Evolutionary conservation across 1,140 invertebrate genomes (phyloP).

Genomic region (Pseudobourletiella spinata): DNA sequence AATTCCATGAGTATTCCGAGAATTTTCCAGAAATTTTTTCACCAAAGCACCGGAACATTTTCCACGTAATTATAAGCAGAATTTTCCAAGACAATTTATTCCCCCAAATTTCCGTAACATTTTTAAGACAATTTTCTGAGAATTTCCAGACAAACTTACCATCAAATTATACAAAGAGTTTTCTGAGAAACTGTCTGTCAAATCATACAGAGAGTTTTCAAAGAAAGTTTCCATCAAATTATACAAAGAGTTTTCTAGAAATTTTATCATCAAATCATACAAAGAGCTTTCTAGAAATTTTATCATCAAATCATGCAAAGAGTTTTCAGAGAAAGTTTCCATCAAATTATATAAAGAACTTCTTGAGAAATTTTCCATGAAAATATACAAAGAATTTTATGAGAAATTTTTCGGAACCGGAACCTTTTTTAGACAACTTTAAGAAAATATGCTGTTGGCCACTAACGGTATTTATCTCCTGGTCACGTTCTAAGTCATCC

Average conservation of each 20-base stretch:
- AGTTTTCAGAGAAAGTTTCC: not conserved
- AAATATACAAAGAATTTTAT: not conserved
- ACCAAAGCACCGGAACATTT: too few species aligned
- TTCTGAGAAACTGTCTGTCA: too few species aligned
- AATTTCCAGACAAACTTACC: not conserved
- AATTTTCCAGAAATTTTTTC: not conserved
- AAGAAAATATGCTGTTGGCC: too few species aligned
- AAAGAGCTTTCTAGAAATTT: too few species aligned
- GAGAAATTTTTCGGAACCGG: not conserved
- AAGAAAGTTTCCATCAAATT: not conserved
- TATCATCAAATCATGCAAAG: not conserved
- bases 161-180: too few species aligned
- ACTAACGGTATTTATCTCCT: not conserved
- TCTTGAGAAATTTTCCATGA: not conserved
- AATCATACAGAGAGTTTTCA: not conserved
- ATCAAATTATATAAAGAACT: not conserved
- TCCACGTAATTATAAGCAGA: not conserved
- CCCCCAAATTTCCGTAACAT: not conserved
- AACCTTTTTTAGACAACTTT: not conserved
- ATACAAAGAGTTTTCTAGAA: too few species aligned
- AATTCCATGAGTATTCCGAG: too few species aligned
- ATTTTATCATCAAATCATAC: not conserved
- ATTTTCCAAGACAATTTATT: not conserved
- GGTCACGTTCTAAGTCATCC: not conserved
- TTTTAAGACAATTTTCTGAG: not conserved